Evolutionary conservation across 2,888 invertebrate species (phyloP).

Genomic region (Drosophila nigricruria): DNA sequence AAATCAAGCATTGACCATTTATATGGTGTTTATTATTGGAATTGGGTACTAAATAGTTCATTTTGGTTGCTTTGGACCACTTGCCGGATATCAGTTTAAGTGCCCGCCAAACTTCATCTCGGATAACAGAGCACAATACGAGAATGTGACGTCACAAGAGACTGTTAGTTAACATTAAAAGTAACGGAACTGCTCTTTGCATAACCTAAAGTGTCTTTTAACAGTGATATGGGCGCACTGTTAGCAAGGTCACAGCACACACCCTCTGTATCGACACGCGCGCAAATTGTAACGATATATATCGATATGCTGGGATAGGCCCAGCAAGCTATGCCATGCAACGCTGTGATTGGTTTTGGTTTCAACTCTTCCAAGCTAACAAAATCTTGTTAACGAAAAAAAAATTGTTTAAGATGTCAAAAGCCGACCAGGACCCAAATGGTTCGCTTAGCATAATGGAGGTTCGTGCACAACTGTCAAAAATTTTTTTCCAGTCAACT

Average conservation of each 20-base stretch:
- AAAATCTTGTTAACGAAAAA: constrained; percentile 43
- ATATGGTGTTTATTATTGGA: too few species aligned
- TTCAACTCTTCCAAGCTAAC: constrained; percentile 57
- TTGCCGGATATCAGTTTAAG: too few species aligned
- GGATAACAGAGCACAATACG: too few species aligned
- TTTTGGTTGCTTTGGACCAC: too few species aligned
- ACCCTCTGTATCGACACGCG: neutral
- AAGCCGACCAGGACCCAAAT: constrained; percentile 91
- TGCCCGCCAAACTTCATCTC: too few species aligned
- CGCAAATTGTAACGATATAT: constrained; percentile 9
- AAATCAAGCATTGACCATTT: too few species aligned
- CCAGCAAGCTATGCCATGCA: constrained; percentile 38
- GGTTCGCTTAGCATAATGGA: constrained; percentile 94
- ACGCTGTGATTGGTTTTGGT: constrained; percentile 60
- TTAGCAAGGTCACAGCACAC: neutral
- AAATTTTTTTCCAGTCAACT: neutral
- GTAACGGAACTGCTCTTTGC: too few species aligned
- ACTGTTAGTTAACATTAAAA: too few species aligned
- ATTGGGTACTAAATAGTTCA: too few species aligned
- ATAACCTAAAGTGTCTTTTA: too few species aligned
- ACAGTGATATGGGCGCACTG: too few species aligned
- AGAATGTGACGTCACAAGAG: too few species aligned
- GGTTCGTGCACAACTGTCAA: constrained; percentile 87
- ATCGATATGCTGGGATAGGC: constrained; percentile 32
- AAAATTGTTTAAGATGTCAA: constrained; percentile 86